Evolutionary conservation across 2,888 invertebrate genomes (phyloP), one percentile per base, ranked within the genome.

Genomic region (Hypomecis punctinalis): DNA sequence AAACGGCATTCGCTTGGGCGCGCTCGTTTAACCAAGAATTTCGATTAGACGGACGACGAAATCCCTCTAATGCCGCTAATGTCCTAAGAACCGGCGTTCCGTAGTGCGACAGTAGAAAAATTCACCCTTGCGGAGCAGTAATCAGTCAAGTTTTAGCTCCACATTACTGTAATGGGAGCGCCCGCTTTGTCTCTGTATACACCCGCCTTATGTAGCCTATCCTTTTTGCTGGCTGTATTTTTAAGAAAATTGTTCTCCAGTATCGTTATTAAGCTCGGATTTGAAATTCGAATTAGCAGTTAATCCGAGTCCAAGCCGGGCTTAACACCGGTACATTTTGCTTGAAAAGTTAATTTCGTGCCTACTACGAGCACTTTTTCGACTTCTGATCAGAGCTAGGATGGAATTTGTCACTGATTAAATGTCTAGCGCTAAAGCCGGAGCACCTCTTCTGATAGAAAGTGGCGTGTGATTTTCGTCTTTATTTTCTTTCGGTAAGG

Each of bases 131-230:
- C 81, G 79, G 78, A 80, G 77, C 81, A 77, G 89, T 86, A 85
- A 90, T 90, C 88, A 85, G 88, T 89, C 89, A 89, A 88, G 88
- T 88, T 89, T 86, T 84, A 88, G 86, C 87, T 83, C 76, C 82
- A 78, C 84, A 89, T 90, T 89, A 89, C 85, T 53, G 85, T 89
- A 89, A 90, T 89, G 85, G 84, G 81, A 76, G 47, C 80, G 77
- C 77, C 78, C 76, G 81, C 83, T 87, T 85, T 85, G 85, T 87
- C 83, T 80, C 76, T 70, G 73, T 77, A 76, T 72, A 82, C 76
- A 70, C 68, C 68, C 73, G 79, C 76, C 76, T 78, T 78, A 74
- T 71, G 75, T 75, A 75, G 79, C 40, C 52, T 43, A 43, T 46
- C 75, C 72, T 70, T 72, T 74, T 72, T 68, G 63, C 67, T 47